Base-by-base conservation (phyloP, 2,888 invertebrate species). In the Athalia circularis region DNA sequence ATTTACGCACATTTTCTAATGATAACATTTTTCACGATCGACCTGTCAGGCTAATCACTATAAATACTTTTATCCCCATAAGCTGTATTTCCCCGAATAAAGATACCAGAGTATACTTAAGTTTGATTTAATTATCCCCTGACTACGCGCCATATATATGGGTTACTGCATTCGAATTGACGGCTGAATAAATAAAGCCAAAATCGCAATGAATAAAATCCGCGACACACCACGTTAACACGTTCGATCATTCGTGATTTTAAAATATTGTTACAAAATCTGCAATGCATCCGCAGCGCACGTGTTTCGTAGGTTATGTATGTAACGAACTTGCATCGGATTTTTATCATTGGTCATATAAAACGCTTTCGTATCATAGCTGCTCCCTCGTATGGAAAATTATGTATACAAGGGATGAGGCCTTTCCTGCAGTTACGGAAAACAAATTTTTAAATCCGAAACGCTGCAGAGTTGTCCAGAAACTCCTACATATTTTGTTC, bases 321-420 rank as follows among this genome's bases (percentile, higher is more conserved):
- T 13, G 8, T 9, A 13, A n/a, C 15, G 6, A 59, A 45, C 47
- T 52, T 75, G 75, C 48, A 75, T 75, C 45, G 64, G 50, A 75
- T 50, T 75, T 64, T 75, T 75, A 75, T 75, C 75, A 11, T 61
- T n/a, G 62, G 50, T 64, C 75, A 52, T 75, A 29, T 29, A 50
- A 75, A 75, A 62, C 52, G 75, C 29, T 75, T 75, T 64, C 64
- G 52, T 75, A 75, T 75, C 75, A 62, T 43, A 62, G 50, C 75
- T 62, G 50, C 62, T 75, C 75, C 61, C 59, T 75, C 75, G 72
- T 59, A 29, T 29, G 29, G 43, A 59, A 50, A 59, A 72, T 62
- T 62, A 62, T n/a, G n/a, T 68, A 72, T 45, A 59, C 47, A 54
- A 54, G 7, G 59, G 11, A 5, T 43, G 72, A 9, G 5, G 6